Conservation (phyloP, 1,140 invertebrate species). For the Drosophila sulfurigaster region DNA sequence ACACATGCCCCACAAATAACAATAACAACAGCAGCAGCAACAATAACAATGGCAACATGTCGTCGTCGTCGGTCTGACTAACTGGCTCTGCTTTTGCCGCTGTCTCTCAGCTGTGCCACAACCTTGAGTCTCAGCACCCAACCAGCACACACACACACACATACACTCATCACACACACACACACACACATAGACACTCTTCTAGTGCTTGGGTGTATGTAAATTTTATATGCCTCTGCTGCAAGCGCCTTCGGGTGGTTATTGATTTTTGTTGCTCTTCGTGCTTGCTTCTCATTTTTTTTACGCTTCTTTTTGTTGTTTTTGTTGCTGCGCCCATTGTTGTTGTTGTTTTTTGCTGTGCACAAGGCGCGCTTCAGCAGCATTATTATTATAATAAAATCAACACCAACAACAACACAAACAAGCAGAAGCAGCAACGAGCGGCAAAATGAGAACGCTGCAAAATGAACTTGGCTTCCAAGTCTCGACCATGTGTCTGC, state of each 20-base stretch:
- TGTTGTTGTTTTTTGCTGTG: constrained; percentile 31
- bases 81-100: constrained; percentile 38
- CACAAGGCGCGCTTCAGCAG: constrained; percentile 42
- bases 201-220: constrained; percentile 20
- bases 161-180: not conserved
- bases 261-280: constrained; percentile 67
- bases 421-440: not conserved
- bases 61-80: constrained; percentile 24
- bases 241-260: constrained; percentile 65
- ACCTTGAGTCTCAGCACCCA: constrained; percentile 41
- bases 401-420: constrained; percentile 41
- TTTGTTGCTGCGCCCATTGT: not conserved
- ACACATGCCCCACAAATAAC: constrained; percentile 37
- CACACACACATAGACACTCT: constrained; percentile 5
- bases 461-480: constrained; percentile 53
- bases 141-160: constrained; percentile 23
- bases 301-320: constrained; percentile 18
- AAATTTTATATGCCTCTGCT: constrained; percentile 44
- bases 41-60: constrained; percentile 26
- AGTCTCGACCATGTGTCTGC: constrained; percentile 51
- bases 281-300: constrained; percentile 25
- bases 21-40: constrained; percentile 21
- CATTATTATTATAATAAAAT: constrained; percentile 78
- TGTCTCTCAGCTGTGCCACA: constrained; percentile 53
- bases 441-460: constrained; percentile 1